Evolutionary conservation across 2,113 vertebrate genomes (phyloP).

Genomic region (Rafetus swinhoei): DNA sequence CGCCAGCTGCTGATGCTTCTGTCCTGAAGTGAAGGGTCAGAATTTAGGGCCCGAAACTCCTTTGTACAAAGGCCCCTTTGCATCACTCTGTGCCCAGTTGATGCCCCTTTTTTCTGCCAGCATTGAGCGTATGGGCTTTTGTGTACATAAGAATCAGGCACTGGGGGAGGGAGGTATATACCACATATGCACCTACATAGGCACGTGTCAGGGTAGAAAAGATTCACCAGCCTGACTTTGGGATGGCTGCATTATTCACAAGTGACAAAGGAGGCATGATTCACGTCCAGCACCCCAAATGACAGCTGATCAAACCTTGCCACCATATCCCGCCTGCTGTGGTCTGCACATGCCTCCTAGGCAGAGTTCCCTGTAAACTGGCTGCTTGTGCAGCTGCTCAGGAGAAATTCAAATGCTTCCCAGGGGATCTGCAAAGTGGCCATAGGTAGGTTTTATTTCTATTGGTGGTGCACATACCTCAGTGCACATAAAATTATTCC

Average conservation of each 20-base stretch:
- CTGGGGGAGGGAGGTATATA: no score
- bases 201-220: neutral
- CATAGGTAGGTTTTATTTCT: no score
- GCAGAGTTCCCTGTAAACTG: no score
- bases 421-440: no score
- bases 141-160: neutral
- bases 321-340: neutral
- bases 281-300: neutral
- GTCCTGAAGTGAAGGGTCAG: no score
- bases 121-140: neutral
- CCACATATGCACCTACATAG: neutral
- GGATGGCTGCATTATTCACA: neutral
- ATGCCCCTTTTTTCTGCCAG: neutral
- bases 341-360: neutral
- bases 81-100: neutral
- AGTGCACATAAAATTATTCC: no score
- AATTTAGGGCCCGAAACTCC: neutral
- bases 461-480: no score
- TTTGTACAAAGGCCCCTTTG: neutral
- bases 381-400: no score
- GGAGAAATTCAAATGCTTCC: no score
- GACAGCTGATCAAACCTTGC: neutral
- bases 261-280: neutral
- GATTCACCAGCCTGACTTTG: neutral
- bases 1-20: neutral